Percentiles rank a stretch among this genome's conserved stretches.
Evolutionary conservation across 2,888 invertebrate genomes (phyloP).

Genomic region (Thecophora atra): DNA sequence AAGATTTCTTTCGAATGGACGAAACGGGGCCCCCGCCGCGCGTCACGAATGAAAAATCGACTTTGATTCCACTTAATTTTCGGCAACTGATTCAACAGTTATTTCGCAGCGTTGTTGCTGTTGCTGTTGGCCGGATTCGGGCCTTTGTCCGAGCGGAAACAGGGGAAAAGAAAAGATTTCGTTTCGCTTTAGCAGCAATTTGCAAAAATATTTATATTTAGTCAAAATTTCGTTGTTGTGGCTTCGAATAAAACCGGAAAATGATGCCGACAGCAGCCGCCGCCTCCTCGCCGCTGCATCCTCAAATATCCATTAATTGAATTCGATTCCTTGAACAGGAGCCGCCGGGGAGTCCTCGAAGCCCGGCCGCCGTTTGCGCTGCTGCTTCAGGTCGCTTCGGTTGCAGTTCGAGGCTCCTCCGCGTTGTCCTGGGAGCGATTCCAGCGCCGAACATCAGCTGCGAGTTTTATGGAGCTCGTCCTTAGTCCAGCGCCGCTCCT

Average conservation of each 20-base stretch:
- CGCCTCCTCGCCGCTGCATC: background rate
- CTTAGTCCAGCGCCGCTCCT: too few species aligned
- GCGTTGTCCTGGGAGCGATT: conserved; percentile 20
- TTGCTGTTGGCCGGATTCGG: conserved; percentile 3
- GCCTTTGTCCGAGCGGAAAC: too few species aligned
- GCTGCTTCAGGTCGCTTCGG: conserved; percentile 22
- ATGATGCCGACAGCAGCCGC: conserved; percentile 3
- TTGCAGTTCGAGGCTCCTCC: conserved; percentile 2
- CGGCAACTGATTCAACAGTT: background rate
- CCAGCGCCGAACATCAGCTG: conserved; percentile 1
- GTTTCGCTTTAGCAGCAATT: conserved; percentile 8
- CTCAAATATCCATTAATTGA: conserved; percentile 28
- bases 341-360: conserved; percentile 20
- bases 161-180: background rate
- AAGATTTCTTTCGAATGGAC: background rate
- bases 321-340: conserved; percentile 9
- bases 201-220: conserved; percentile 29
- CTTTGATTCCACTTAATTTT: conserved; percentile 7
- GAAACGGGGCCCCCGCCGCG: background rate
- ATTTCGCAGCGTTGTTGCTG: background rate
- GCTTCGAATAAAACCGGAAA: conserved; percentile 19
- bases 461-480: conserved; percentile 10
- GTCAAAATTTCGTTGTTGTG: background rate
- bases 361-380: background rate
- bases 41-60: conserved; percentile 1